Conservation (phyloP, 2,797 vertebrate species). For the Pseudotriccus pelzelni region DNA sequence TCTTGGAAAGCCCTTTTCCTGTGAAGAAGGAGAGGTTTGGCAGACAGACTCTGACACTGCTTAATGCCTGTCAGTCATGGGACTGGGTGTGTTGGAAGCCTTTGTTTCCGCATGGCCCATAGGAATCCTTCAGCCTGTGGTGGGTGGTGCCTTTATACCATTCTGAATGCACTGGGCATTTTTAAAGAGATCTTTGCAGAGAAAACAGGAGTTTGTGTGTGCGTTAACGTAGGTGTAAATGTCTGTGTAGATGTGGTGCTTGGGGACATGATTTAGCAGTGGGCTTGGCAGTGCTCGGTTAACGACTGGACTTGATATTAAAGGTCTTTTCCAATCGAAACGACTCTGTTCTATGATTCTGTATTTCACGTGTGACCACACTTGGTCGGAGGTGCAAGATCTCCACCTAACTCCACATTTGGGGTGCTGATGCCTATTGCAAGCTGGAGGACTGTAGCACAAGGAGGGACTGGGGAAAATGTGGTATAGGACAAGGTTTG, state of each 20-base stretch:
- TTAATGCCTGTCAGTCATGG: not conserved
- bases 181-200: not conserved
- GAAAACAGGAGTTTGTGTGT: not conserved
- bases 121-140: not conserved
- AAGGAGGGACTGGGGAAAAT: not conserved
- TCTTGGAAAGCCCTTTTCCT: not conserved
- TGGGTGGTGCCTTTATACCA: not conserved
- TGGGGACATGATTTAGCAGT: not conserved
- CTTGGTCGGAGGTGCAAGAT: not conserved
- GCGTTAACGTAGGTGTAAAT: not conserved
- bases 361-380: accelerated
- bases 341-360: not conserved
- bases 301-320: not conserved
- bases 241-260: not conserved
- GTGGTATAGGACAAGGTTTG: not conserved
- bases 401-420: not conserved
- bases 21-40: not conserved
- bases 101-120: not conserved
- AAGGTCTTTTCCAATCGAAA: not conserved
- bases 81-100: not conserved
- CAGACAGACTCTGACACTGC: not conserved
- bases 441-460: not conserved
- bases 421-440: not conserved
- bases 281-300: not conserved
- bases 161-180: too few species aligned